Evolutionary conservation across 1,140 invertebrate species (phyloP).

Genomic region (Nebria ingens): DNA sequence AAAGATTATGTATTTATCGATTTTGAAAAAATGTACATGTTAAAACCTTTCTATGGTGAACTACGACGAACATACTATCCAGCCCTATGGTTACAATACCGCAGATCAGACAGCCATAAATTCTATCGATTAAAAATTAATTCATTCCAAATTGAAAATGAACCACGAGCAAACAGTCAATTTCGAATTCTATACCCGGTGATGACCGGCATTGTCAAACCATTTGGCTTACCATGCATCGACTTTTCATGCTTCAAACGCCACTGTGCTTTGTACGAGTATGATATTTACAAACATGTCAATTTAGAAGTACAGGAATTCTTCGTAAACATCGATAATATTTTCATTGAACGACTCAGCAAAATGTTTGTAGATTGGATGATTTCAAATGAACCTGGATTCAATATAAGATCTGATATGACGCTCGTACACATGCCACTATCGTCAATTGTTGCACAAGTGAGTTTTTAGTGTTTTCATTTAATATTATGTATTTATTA

Average conservation of each 20-base stretch:
- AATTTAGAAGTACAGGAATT: slow-evolving; percentile 62
- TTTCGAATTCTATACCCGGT: slow-evolving; percentile 22
- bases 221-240: slow-evolving; percentile 47
- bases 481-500: slow-evolving; percentile 25
- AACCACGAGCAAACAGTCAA: slow-evolving; percentile 47
- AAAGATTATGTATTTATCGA: slow-evolving; percentile 71
- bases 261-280: slow-evolving; percentile 40
- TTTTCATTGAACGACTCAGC: slow-evolving; percentile 47
- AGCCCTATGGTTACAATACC: slow-evolving; percentile 62
- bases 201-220: background rate
- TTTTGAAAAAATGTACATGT: slow-evolving; percentile 77
- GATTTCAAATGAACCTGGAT: slow-evolving; percentile 40
- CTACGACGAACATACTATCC: slow-evolving; percentile 61
- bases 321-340: slow-evolving; percentile 61
- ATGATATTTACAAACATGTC: slow-evolving; percentile 56
- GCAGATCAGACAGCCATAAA: slow-evolving; percentile 56
- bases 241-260: slow-evolving; percentile 55
- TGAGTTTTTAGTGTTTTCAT: no score
- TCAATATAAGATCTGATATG: slow-evolving; percentile 45
- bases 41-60: slow-evolving; percentile 74
- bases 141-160: slow-evolving; percentile 65
- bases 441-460: slow-evolving; percentile 35
- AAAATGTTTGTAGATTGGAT: slow-evolving; percentile 48
- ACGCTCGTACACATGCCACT: slow-evolving; percentile 46
- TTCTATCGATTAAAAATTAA: slow-evolving; percentile 62